phyloP scores from a whole-genome alignment of 2,888 invertebrate genomes.

The Ennomos erosarius region DNA sequence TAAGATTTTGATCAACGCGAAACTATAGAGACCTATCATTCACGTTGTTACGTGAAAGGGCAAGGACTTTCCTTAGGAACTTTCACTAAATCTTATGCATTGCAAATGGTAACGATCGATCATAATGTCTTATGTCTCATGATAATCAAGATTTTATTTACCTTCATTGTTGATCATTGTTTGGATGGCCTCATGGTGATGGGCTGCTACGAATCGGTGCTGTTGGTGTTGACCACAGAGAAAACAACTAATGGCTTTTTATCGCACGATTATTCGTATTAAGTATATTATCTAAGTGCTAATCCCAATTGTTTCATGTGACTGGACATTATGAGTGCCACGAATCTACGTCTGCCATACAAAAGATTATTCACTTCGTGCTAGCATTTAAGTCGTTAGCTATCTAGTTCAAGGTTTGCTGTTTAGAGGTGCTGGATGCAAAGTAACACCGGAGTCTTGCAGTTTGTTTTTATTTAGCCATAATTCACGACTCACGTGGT shows the following conservation, averaged over 20 bases:
- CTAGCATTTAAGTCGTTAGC: slow-evolving; percentile 21
- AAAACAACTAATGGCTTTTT: slow-evolving; percentile 17
- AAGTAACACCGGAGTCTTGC: too few species aligned
- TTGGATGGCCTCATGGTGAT: neutral
- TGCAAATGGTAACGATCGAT: slow-evolving; percentile 27
- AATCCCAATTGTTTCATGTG: slow-evolving; percentile 7
- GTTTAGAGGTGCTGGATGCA: neutral
- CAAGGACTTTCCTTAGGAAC: slow-evolving; percentile 58
- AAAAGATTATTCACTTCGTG: slow-evolving; percentile 25
- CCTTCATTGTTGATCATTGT: slow-evolving; percentile 6
- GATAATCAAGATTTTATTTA: slow-evolving; percentile 13
- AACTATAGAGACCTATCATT: slow-evolving; percentile 55
- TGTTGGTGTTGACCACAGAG: slow-evolving; percentile 9
- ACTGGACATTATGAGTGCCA: slow-evolving; percentile 11
- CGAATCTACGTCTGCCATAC: slow-evolving; percentile 15
- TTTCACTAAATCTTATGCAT: slow-evolving; percentile 47
- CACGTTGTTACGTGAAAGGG: slow-evolving; percentile 53
- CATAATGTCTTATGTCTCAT: slow-evolving; percentile 13
- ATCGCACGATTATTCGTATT: slow-evolving; percentile 11
- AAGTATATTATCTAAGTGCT: slow-evolving; percentile 10
- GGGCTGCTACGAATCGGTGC: slow-evolving; percentile 3
- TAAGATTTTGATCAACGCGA: slow-evolving; percentile 50
- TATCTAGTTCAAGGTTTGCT: slow-evolving; percentile 27
- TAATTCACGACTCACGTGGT: too few species aligned
- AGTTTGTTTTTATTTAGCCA: too few species aligned